Conservation (phyloP, 1,140 invertebrate genomes). For the Chionoecetes opilio region DNA sequence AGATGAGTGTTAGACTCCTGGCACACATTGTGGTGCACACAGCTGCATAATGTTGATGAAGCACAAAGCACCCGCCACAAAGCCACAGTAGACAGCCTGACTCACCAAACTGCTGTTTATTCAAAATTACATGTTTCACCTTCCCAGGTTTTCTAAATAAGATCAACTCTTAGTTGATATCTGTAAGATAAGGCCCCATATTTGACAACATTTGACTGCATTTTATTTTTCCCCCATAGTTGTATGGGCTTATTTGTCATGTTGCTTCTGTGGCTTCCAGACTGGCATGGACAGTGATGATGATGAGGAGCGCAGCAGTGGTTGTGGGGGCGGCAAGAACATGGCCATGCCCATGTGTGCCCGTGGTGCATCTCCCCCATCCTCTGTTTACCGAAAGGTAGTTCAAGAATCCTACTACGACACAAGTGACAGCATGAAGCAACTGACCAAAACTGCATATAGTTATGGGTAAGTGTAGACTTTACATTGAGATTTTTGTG, state of each 20-base stretch:
- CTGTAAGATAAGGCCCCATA: too few relatives aligned
- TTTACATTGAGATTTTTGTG: neutral
- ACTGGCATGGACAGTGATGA: constrained; percentile 79
- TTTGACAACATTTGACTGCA: too few relatives aligned
- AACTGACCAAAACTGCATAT: constrained; percentile 75
- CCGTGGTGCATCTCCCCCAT: constrained; percentile 76
- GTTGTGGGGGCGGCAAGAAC: constrained; percentile 72
- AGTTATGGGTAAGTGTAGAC: constrained; percentile 72
- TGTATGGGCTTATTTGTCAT: neutral
- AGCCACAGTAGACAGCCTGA: too few relatives aligned
- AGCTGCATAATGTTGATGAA: neutral
- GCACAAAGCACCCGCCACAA: too few relatives aligned
- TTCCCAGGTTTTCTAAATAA: too few relatives aligned
- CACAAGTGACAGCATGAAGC: constrained; percentile 75
- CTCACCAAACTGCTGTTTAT: too few relatives aligned
- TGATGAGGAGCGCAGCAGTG: constrained; percentile 71
- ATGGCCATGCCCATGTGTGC: constrained; percentile 79
- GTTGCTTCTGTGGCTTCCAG: constrained; percentile 30
- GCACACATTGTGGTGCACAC: neutral
- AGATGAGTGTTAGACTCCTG: neutral
- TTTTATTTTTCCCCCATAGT: too few relatives aligned
- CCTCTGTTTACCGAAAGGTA: constrained; percentile 78
- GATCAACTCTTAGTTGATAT: too few relatives aligned
- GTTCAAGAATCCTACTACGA: constrained; percentile 65
- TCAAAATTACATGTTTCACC: too few relatives aligned